Base-by-base conservation (phyloP, 23 tunicate genomes). In the Pegea sp. region DNA sequence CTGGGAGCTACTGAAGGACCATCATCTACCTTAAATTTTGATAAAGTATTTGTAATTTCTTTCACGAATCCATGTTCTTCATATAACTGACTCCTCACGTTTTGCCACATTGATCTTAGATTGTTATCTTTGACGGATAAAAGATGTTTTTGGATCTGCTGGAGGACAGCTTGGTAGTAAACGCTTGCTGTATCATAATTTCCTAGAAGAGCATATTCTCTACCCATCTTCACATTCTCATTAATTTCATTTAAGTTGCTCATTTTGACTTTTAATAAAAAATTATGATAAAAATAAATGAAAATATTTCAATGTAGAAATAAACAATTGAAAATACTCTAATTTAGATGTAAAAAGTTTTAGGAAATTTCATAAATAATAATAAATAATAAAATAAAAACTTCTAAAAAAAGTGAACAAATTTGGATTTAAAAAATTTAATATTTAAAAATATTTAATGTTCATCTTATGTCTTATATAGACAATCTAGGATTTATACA, bases 141-240 rank as follows among this genome's bases (percentile, higher is more conserved):
- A 29, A 42, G 11, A 51, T 62, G 75, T 33, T 81, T 81, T 48
- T 72, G 93, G 25, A 81, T 81, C 64, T 81, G 93, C 62, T 81
- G 93, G 34, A 72, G 57, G 0, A 81, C 93, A 3, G 81, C 93
- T 61, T 81, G 93, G 59, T 72, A 81, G 58, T 81, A 81, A 30
- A 81, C 93, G 58, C 63, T 48, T n/a, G 93, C 80, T 34, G 93
- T 81, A 32, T 81, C 93, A 57, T 81, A 81, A 48, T 72, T 81
- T n/a, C 93, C 93, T 16, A 81, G 68, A 0, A 81, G 63, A 24
- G 93, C 93, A 58, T 81, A 81, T 42, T 81, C 93, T 25, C 93
- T 52, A 3, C 93, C 93, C 80, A 81, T 72, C 59, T 81, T 81
- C 5, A 81, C 81, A 58, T 81, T 81, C 48, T 81, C 93, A 56